Percentiles rank a stretch among this genome's conserved stretches.
phyloP scores from a whole-genome alignment of 2,888 invertebrate species.

The Isotomurus palustris region DNA sequence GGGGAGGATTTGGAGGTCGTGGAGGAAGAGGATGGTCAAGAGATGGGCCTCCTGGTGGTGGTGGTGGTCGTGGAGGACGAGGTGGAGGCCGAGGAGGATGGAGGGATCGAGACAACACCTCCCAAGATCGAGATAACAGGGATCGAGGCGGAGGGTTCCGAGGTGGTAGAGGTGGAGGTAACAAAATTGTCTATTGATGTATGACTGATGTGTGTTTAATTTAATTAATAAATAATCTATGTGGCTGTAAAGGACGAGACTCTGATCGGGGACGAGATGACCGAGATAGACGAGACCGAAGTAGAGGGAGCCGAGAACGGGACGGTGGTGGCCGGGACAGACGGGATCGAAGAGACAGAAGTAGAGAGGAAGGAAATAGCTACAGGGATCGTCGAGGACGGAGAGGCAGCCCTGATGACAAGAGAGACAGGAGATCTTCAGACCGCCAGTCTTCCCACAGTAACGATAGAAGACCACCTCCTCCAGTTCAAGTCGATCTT shows the following conservation, averaged over 20 bases:
- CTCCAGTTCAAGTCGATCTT: background rate
- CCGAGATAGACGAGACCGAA: background rate
- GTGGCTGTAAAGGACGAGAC: constrained; percentile 4
- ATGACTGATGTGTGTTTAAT: background rate
- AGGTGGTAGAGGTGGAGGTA: constrained; percentile 7
- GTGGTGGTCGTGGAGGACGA: constrained; percentile 23
- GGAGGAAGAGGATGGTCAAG: constrained; percentile 18
- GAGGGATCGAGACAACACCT: constrained; percentile 17
- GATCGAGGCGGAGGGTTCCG: constrained; percentile 15
- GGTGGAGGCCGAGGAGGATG: constrained; percentile 20
- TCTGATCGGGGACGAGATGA: constrained; percentile 16
- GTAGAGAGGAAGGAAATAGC: constrained; percentile 4
- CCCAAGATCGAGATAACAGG: constrained; percentile 4
- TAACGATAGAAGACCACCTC: background rate
- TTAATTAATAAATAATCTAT: background rate
- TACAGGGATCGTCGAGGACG: constrained; percentile 3
- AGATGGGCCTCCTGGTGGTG: constrained; percentile 8
- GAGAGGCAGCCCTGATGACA: constrained; percentile 19
- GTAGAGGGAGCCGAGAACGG: constrained; percentile 24
- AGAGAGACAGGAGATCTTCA: constrained; percentile 5
- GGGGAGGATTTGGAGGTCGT: constrained; percentile 5
- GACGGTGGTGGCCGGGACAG: constrained; percentile 20
- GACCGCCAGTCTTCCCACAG: constrained; percentile 2
- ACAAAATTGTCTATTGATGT: no score
- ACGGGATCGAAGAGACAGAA: constrained; percentile 19